These are phyloP conservation scores for Campoplex capitator DNA, from an alignment of 2,888 invertebrate genomes.

Conservation along the genomic window DNA sequence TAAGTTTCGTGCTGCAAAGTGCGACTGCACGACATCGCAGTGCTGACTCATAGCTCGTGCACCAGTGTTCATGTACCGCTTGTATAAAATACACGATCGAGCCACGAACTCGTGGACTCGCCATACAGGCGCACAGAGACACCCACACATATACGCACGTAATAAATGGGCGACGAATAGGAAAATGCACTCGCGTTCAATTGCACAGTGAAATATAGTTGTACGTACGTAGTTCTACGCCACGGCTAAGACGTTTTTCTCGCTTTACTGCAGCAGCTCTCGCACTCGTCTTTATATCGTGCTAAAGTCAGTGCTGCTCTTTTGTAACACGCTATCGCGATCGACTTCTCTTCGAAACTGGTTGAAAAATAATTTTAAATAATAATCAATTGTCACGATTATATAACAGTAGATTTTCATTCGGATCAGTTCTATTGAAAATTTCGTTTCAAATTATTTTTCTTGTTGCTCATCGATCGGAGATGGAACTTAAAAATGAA, in stretches of 20 bases:
- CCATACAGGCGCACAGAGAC: not conserved
- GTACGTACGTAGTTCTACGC: not conserved
- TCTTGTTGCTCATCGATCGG: too few relatives aligned
- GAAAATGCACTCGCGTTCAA: slow-evolving; percentile 42
- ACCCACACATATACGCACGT: not conserved
- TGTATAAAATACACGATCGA: slow-evolving; percentile 29
- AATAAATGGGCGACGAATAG: slow-evolving; percentile 4
- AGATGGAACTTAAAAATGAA: too few relatives aligned
- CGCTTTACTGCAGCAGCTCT: not conserved
- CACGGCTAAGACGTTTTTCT: slow-evolving; percentile 14
- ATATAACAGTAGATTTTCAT: not conserved
- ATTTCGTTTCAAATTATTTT: not conserved
- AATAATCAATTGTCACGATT: not conserved
- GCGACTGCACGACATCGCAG: slow-evolving; percentile 60
- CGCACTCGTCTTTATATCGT: not conserved
- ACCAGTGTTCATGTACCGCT: slow-evolving; percentile 10
- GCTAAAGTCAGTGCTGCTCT: slow-evolving; percentile 7
- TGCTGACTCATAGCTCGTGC: slow-evolving; percentile 65
- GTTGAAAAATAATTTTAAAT: not conserved
- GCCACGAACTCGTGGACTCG: slow-evolving; percentile 31
- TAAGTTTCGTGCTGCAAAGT: slow-evolving; percentile 65
- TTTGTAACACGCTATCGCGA: not conserved
- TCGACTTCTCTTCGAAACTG: not conserved
- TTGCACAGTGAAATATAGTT: slow-evolving; percentile 37
- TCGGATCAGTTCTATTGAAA: not conserved